Evolutionary conservation across 2,113 vertebrate genomes (phyloP).

Genomic region (Chloebia gouldiae): DNA sequence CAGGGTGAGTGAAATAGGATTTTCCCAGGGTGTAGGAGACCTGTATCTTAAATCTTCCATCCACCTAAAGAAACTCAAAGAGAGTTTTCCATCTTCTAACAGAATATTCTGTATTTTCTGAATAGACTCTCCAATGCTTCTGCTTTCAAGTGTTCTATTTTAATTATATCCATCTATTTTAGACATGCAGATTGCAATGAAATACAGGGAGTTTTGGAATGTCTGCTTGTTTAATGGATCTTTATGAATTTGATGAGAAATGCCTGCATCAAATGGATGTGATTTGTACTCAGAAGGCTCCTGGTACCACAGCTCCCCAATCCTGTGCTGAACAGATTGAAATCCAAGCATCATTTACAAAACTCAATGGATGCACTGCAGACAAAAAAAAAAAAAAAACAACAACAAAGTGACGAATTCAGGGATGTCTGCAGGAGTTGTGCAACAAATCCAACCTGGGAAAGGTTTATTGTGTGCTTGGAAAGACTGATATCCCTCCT

Average conservation of each 20-base stretch:
- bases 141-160: background rate
- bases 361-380: background rate
- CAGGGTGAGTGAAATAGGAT: background rate
- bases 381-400: background rate
- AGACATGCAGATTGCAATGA: background rate
- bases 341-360: background rate
- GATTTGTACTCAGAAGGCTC: background rate
- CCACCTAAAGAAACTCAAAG: background rate
- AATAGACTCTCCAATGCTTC: background rate
- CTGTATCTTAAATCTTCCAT: background rate
- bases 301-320: background rate
- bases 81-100: background rate
- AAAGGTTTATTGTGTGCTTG: background rate
- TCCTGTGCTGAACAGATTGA: background rate
- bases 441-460: background rate
- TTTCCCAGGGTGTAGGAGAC: background rate
- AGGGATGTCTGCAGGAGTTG: background rate
- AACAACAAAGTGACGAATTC: background rate
- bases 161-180: background rate
- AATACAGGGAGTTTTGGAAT: background rate
- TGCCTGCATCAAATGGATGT: rapidly evolving
- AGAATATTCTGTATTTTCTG: background rate
- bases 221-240: background rate
- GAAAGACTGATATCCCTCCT: background rate
- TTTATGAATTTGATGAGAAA: background rate